A percentile compares a stretch with the other conserved stretches of the same genome.
phyloP scores from a whole-genome alignment of 2,113 vertebrate species.

The Kobus ellipsiprymnus region DNA sequence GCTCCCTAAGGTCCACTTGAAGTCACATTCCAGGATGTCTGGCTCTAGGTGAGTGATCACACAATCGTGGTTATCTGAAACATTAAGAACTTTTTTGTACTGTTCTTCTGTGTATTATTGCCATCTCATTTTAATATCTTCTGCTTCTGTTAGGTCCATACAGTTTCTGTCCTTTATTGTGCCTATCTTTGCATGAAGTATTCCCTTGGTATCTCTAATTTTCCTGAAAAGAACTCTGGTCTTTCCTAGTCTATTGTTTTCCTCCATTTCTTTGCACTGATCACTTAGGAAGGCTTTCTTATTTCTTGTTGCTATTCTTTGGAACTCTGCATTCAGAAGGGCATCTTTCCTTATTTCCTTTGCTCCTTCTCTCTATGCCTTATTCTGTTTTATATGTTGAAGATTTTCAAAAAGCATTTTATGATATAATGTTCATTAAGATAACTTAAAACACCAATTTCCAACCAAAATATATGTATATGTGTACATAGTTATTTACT shows the following conservation, averaged over 20 bases:
- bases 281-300: background rate
- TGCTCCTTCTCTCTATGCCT: background rate
- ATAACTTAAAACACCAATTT: background rate
- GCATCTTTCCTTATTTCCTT: background rate
- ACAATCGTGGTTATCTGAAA: background rate
- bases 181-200: background rate
- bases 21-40: background rate
- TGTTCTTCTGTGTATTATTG: background rate
- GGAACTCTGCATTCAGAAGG: background rate
- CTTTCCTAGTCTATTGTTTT: background rate
- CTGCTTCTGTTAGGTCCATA: background rate
- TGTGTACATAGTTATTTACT: background rate
- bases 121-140: background rate
- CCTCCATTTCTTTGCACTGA: background rate
- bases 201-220: background rate
- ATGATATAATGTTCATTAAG: background rate
- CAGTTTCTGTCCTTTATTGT: background rate
- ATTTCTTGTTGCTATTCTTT: background rate
- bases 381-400: background rate
- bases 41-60: background rate
- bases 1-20: background rate
- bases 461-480: background rate
- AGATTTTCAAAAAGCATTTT: background rate
- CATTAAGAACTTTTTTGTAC: background rate
- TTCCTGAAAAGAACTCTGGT: background rate